Base-by-base conservation (phyloP, 2,113 vertebrate genomes). In the Vanacampus margaritifer region DNA sequence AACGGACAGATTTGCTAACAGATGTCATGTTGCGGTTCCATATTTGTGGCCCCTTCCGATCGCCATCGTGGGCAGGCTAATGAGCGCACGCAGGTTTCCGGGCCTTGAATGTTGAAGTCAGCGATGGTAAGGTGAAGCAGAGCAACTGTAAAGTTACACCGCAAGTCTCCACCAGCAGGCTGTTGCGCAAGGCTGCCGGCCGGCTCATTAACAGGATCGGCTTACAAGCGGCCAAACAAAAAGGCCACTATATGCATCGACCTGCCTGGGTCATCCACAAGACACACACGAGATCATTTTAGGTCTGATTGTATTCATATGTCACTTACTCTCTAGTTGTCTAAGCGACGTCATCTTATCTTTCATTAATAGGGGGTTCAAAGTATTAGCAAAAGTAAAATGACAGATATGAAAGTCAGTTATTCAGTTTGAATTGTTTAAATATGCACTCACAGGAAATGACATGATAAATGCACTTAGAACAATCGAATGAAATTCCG, bases 191-290 rank as follows among this genome's bases (percentile, higher is more conserved):
- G 65, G 70, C 74, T 68, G 72, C 76, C 72, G 69, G 66, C 66
- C 82, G 81, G 84, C 81, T 83, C 84, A 76, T 84, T 84, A 87
- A 79, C 81, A 39, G 79, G 86, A 88, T 89, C 87, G 71, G 43
- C 76, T 90, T 89, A 84, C 87, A 77, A 69, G 28, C 69, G 61
- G 73, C 56, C 72, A 59, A 83, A 89, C 86, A 87, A 79, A 80
- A 19, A 43, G 79, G 61, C 76, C 84, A 70, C 84, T 87, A 78
- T 86, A 64, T 56, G 63, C 23, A 35, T 7, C 56, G 43, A 53
- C 17, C 65, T 54, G 50, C 71, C 6, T 0, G 28, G 35, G 14
- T 48, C 53, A 56, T 10, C 39, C 64, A 23, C 23, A 64, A 56
- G 16, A 36, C 57, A 23, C 36, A 64, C 58, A 56, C 51, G 17